Conservation (phyloP, 2,888 invertebrate species). For the Seira musarum region DNA sequence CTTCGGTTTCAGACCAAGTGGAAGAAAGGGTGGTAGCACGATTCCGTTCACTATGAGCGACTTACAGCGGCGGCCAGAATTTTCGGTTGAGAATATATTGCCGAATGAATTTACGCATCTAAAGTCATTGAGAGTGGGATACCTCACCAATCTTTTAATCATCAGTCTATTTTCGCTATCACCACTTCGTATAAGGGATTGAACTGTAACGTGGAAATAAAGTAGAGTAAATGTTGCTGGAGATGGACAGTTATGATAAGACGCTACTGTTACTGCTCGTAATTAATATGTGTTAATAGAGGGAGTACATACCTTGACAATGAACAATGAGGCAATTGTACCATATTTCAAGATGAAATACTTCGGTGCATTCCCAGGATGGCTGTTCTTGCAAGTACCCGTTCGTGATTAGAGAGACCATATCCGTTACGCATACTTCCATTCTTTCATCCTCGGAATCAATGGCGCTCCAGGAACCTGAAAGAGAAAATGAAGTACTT, state of each 20-base stretch:
- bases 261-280: too few relatives aligned
- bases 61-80: slow-evolving; percentile 7
- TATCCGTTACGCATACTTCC: slow-evolving; percentile 29
- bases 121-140: slow-evolving; percentile 54
- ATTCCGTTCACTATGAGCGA: slow-evolving; percentile 32
- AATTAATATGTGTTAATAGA: too few relatives aligned
- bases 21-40: slow-evolving; percentile 40
- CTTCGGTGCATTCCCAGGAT: slow-evolving; percentile 49
- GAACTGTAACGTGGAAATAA: too few relatives aligned
- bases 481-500: slow-evolving; percentile 5
- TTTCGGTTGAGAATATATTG: slow-evolving; percentile 28
- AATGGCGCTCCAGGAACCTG: slow-evolving; percentile 5
- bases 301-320: slow-evolving; percentile 48
- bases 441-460: slow-evolving; percentile 31
- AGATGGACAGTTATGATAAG: too few relatives aligned
- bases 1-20: slow-evolving; percentile 11
- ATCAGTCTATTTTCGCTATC: slow-evolving; percentile 29
- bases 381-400: slow-evolving; percentile 29
- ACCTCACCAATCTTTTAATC: slow-evolving; percentile 41
- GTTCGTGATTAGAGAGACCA: slow-evolving; percentile 46
- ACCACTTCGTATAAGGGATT: not conserved
- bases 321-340: slow-evolving; percentile 57
- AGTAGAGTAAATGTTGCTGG: too few relatives aligned
- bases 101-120: slow-evolving; percentile 18
- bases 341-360: slow-evolving; percentile 54